Evolutionary conservation across 92 coral and sea anemone genomes (phyloP), one percentile per base, ranked within the genome.

Genomic region (Actinostola sp.): DNA sequence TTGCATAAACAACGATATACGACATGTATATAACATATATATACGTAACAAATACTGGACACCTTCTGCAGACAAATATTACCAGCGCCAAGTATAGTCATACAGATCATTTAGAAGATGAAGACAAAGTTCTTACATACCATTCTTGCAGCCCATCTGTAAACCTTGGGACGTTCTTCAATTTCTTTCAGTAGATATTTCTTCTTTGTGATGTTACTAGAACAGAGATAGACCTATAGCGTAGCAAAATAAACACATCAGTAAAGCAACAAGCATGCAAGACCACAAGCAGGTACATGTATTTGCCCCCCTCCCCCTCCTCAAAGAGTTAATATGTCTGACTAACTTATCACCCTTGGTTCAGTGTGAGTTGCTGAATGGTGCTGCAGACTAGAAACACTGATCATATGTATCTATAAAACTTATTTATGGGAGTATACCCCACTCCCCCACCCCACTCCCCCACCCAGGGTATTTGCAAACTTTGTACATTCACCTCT

Each of bases 211-310:
- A 50, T 61, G 53, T 69, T 66, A 42, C 81, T 73, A 28, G 17
- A 38, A 53, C 89, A 79, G n/a, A 79, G 64, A 67, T 58, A 34
- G 15, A 79, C 70, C 89, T 79, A 25, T 7, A 46, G 74, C 4
- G 28, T 6, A 63, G 31, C 32, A 31, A 61, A 14, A 60, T 8
- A 61, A 29, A 33, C 6, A 16, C 7, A 61, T 61, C 16, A 30
- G 5, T 17, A 62, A 2, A 26, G 30, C 12, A 25, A 65, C 52
- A 33, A 36, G 4, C 11, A 36, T 36, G 42, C n/a, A n/a, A n/a
- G n/a, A n/a, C n/a, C n/a, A n/a, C n/a, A n/a, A n/a, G n/a, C n/a
- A n/a, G n/a, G n/a, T n/a, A n/a, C n/a, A n/a, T n/a, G n/a, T n/a
- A n/a, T n/a, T n/a, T n/a, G n/a, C n/a, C n/a, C n/a, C n/a, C n/a